Evolutionary conservation across 2,113 vertebrate species (phyloP).

Genomic region (Pangasianodon hypophthalmus): DNA sequence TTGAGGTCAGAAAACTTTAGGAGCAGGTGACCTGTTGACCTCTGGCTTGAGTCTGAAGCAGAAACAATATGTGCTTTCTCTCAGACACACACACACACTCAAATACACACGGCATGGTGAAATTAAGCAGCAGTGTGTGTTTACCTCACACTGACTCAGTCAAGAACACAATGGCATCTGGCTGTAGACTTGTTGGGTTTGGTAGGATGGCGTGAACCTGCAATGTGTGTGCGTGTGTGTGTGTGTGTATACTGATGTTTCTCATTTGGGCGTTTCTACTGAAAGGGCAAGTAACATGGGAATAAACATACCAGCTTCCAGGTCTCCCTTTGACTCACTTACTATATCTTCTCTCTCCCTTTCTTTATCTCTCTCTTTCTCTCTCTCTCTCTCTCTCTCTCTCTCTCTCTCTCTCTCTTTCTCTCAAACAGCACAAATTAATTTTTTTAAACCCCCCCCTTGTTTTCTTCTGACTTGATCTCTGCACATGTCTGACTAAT

Average conservation of each 20-base stretch:
- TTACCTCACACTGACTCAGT: constrained; percentile 23
- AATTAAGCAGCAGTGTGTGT: background rate
- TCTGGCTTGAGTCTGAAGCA: background rate
- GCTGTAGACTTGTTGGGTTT: constrained; percentile 22
- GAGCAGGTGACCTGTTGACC: constrained; percentile 5
- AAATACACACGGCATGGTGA: background rate
- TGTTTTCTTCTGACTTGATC: background rate
- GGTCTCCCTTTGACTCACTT: background rate
- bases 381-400: background rate
- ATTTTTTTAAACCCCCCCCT: too few species aligned
- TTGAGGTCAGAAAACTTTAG: background rate
- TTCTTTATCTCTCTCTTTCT: background rate
- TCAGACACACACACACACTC: constrained; percentile 3
- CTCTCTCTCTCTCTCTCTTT: background rate
- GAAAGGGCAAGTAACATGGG: background rate
- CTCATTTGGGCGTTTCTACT: background rate
- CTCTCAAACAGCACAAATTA: background rate
- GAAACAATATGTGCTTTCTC: background rate
- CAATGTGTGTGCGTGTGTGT: constrained; percentile 25
- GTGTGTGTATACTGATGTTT: background rate
- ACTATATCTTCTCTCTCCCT: background rate
- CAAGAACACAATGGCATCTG: constrained; percentile 10
- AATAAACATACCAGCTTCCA: constrained; percentile 5
- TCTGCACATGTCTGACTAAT: constrained; percentile 42
- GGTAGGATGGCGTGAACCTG: constrained; percentile 15